Evolutionary conservation across 2,888 invertebrate species (phyloP), one percentile per base, ranked within the genome.

Genomic region (Argyra leucocephala): DNA sequence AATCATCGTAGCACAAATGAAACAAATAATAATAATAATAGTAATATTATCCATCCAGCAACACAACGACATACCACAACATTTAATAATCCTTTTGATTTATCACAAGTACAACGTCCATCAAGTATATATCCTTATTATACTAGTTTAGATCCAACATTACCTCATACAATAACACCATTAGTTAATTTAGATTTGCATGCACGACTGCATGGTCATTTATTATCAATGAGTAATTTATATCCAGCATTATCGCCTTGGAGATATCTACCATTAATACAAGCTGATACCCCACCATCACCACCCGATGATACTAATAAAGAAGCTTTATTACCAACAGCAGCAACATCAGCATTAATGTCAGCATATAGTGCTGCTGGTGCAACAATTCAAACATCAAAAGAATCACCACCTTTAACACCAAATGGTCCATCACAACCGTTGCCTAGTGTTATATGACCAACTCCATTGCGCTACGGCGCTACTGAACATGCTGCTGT

Each of bases 381-480:
- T 21, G 23, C 63, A 57, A 63, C 66, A 24, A 64, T 65, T 36
- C 37, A 75, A 22, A 73, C 77, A 63, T 73, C 75, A 60, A 79
- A 78, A 65, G 75, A 78, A 31, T 80, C 80, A 24, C 78, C 80
- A 7, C 58, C 62, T 12, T 21, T 59, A 23, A 62, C 60, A 59
- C 61, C 66, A 57, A 60, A 22, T 22, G 58, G 58, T 58, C 22
- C 58, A 58, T 22, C 72, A 57, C 74, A 74, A 67, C 74, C 75
- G 48, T 75, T 78, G 59, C 76, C 78, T 3, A 80, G 77, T 70
- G 76, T 80, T 68, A 80, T 80, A 76, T 80, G 80, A 80, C 80
- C 80, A 73, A 80, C 80, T 76, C 80, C 80, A 48, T 69, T 80
- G 74, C 80, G 80, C 74, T 80, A 74, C 71, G 77, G 78, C 73